Evolutionary conservation across 2,113 vertebrate species (phyloP).

Genomic region (Macrotis lagotis): DNA sequence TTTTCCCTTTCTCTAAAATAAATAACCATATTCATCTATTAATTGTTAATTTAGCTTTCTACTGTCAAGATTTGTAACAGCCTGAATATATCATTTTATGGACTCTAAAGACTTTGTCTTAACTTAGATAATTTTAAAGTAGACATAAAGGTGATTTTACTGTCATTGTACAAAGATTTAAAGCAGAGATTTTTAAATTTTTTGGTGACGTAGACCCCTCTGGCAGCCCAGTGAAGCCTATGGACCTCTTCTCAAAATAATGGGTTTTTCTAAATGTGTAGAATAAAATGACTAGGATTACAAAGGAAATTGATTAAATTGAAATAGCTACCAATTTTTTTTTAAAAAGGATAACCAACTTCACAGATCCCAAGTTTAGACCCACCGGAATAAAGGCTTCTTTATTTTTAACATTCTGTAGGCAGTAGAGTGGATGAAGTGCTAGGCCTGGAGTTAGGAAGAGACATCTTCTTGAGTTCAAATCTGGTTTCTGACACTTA

Average conservation of each 20-base stretch:
- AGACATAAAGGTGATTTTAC: background rate
- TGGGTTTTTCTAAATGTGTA: background rate
- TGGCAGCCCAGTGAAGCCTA: background rate
- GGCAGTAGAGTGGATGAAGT: no score
- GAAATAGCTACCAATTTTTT: background rate
- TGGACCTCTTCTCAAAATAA: background rate
- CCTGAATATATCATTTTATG: background rate
- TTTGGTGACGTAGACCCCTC: background rate
- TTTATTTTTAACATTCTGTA: background rate
- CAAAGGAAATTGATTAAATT: background rate
- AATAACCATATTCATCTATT: background rate
- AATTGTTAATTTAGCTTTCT: background rate
- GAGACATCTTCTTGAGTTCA: background rate
- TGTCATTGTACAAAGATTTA: background rate
- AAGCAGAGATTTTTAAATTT: background rate
- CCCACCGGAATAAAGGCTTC: background rate
- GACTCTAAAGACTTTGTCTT: background rate
- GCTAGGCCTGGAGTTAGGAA: background rate
- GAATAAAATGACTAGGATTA: background rate
- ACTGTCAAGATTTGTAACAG: conserved; percentile 9
- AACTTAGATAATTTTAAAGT: conserved; percentile 18
- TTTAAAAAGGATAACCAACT: background rate
- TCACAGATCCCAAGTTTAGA: background rate
- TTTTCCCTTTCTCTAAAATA: background rate
- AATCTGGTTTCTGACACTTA: background rate